phyloP scores from a whole-genome alignment of 2,888 invertebrate genomes.

The Diachrysia chrysitis region DNA sequence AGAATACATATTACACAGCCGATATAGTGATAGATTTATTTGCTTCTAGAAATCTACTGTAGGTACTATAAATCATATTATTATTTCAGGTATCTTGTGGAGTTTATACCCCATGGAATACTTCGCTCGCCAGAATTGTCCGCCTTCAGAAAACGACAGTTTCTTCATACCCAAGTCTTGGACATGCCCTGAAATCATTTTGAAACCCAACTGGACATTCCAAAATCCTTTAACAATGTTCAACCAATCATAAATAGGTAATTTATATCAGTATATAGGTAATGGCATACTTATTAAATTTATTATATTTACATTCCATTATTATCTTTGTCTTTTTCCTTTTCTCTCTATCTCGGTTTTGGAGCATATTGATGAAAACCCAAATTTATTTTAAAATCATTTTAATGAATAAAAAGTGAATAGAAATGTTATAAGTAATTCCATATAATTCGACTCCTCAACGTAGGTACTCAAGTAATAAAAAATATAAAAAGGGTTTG shows the following conservation, averaged over 20 bases:
- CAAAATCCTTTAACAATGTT: conserved; percentile 77
- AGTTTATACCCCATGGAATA: conserved; percentile 96
- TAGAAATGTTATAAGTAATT: conserved; percentile 53
- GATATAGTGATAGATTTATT: conserved; percentile 7
- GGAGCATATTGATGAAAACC: not conserved
- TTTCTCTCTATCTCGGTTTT: not conserved
- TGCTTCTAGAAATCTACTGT: not conserved
- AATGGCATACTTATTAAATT: not conserved
- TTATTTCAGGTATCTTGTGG: conserved; percentile 88
- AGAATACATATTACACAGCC: not conserved
- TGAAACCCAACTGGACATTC: conserved; percentile 84
- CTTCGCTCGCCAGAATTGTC: conserved; percentile 94
- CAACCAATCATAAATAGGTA: conserved; percentile 42
- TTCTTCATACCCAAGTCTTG: conserved; percentile 85
- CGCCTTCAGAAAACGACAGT: conserved; percentile 82
- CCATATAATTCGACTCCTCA: conserved; percentile 43
- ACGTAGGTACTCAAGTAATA: conserved; percentile 32
- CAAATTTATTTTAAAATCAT: conserved; percentile 35
- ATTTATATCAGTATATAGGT: not conserved
- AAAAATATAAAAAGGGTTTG: conserved; percentile 10
- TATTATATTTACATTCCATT: too few relatives aligned
- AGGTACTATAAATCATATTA: not conserved
- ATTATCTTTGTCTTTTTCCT: not conserved
- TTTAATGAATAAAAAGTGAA: conserved; percentile 54
- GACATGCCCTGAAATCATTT: conserved; percentile 82